phyloP scores from a whole-genome alignment of 2,113 vertebrate species.

The Mustelus asterias region DNA sequence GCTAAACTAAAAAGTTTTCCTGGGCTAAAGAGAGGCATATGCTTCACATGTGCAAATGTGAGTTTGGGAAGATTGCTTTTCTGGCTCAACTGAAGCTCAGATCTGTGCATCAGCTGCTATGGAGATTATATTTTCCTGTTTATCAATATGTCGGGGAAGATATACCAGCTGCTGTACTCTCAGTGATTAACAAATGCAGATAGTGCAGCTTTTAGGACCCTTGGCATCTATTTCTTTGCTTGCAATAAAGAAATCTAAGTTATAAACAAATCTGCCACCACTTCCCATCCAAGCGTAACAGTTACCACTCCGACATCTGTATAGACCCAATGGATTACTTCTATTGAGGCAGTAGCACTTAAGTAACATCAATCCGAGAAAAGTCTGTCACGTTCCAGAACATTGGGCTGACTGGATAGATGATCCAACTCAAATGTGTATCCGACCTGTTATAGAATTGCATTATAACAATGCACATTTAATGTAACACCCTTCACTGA shows the following conservation, averaged over 20 bases:
- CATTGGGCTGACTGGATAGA: background rate
- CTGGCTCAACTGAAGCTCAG: background rate
- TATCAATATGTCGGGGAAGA: background rate
- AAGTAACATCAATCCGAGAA: background rate
- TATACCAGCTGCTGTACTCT: background rate
- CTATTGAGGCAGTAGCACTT: background rate
- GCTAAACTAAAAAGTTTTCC: background rate
- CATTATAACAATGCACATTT: background rate
- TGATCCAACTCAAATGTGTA: background rate
- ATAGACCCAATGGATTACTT: background rate
- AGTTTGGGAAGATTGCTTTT: background rate
- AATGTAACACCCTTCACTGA: background rate
- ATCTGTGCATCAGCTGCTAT: background rate
- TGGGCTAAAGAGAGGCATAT: background rate
- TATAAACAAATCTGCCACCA: background rate
- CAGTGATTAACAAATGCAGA: background rate
- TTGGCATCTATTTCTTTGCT: background rate
- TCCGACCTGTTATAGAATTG: background rate
- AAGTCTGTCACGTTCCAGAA: background rate
- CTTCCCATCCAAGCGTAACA: background rate
- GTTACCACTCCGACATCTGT: background rate
- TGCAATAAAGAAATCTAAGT: background rate
- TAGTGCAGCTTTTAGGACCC: background rate
- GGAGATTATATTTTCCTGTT: constrained; percentile 10
- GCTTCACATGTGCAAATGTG: background rate